Base-by-base conservation (phyloP, 2,113 vertebrate species). In the Perca schrenkii region DNA sequence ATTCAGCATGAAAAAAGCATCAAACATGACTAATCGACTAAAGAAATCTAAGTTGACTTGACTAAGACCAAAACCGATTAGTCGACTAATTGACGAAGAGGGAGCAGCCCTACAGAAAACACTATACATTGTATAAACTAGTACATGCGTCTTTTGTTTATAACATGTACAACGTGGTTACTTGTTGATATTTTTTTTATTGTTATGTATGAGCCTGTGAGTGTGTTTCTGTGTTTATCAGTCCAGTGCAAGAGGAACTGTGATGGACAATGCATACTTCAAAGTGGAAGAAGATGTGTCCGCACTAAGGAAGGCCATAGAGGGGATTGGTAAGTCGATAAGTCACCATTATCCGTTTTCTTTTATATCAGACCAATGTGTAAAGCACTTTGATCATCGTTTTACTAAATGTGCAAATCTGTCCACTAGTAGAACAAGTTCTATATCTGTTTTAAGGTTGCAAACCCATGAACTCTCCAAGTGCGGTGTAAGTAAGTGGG, bases 241-340 rank as follows among this genome's bases (percentile, higher is more conserved):
- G 97, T 92, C 94, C 81, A 96, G 79, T 58, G 25, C 84, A 14
- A 94, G 91, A 89, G 96, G 96, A 72, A 96, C 96, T 1, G 73
- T 97, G 57, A 95, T 91, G 75, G 95, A 96, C 70, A 94, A 87
- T 17, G 19, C 92, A 0, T 92, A 94, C 43, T 97, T 97, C 69
- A 97, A 93, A 79, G 88, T 94, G 19, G 90, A 92, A 0, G 95
- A 91, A n/a, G 97, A 98, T 79, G 96, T 95, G 4, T 87, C 95
- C 61, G 93, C 91, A 1, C 64, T 98, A 17, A 93, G 75, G 62
- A 95, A 95, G 58, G 97, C 97, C 36, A 96, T 97, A 0, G 92
- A 92, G 72, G 97, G 97, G 68, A 19, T 97, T 5, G 97, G 97
- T 97, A 88, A 93, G 95, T 21, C 40, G 34, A 46, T 43, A 1